A percentile compares a stretch with the other conserved stretches of the same genome.
These are phyloP conservation scores for Mola mola DNA, from an alignment of 2,113 vertebrate genomes.

Conservation along the genomic window DNA sequence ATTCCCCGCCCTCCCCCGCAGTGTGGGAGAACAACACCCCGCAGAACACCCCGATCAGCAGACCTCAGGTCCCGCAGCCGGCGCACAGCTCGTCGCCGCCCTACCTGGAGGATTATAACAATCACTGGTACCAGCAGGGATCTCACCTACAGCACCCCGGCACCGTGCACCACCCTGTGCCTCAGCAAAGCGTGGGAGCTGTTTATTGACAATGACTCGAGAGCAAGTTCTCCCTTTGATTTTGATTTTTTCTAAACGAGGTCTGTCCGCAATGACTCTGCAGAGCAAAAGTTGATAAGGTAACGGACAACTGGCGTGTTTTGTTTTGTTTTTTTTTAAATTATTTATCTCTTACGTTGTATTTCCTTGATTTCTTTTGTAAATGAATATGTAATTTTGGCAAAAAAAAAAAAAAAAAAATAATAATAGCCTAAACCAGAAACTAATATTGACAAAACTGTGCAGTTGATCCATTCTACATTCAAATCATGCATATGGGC, in stretches of 20 bases:
- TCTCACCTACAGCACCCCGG: conserved; percentile 90
- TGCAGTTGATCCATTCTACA: conserved; percentile 63
- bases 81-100: conserved; percentile 90
- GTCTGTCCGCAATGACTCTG: conserved; percentile 70
- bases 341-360: conserved; percentile 78
- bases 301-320: conserved; percentile 79
- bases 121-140: conserved; percentile 94
- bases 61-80: conserved; percentile 87
- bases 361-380: conserved; percentile 68
- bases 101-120: conserved; percentile 93
- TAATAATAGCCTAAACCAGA: conserved; percentile 51
- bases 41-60: conserved; percentile 83
- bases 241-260: conserved; percentile 49
- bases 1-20: conserved; percentile 92
- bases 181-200: conserved; percentile 88
- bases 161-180: conserved; percentile 89
- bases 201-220: conserved; percentile 87
- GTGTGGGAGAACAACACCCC: conserved; percentile 91
- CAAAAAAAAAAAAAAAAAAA: background rate
- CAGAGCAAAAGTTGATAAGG: conserved; percentile 49
- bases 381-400: conserved; percentile 68
- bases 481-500: conserved; percentile 58
- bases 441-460: conserved; percentile 59
- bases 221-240: conserved; percentile 25
- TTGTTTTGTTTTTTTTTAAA: conserved; percentile 78